Percentiles rank a stretch among this genome's conserved stretches.
phyloP scores from a whole-genome alignment of 2,113 vertebrate genomes.

The Bucco capensis region DNA sequence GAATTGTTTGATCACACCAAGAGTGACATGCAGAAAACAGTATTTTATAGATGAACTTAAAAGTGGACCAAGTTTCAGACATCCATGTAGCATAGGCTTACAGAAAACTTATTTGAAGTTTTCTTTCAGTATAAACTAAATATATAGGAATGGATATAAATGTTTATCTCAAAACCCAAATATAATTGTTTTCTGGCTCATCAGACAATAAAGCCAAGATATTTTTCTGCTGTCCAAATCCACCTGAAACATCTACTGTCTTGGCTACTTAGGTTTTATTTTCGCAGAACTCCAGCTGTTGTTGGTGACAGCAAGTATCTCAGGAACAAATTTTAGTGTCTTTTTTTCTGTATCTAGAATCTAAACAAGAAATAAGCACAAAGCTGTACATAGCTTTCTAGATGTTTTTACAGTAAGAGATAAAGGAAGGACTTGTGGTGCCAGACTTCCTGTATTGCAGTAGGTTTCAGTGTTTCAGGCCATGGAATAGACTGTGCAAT shows the following conservation, averaged over 20 bases:
- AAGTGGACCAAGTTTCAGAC: neutral
- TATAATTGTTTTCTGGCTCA: neutral
- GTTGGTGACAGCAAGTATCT: neutral
- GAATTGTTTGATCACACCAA: neutral
- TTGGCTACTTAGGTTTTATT: neutral
- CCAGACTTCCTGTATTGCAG: slow-evolving; percentile 11
- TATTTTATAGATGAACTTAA: neutral
- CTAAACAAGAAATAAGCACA: neutral
- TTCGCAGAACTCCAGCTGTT: neutral
- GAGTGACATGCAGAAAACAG: neutral
- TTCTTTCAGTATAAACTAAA: neutral
- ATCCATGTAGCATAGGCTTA: neutral
- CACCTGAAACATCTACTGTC: neutral
- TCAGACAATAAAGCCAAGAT: neutral
- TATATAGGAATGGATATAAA: neutral
- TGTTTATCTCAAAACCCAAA: neutral
- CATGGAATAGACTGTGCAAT: neutral
- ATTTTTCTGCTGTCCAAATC: neutral
- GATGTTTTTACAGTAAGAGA: neutral
- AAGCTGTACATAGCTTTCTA: neutral
- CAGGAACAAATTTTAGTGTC: neutral
- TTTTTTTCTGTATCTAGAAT: neutral
- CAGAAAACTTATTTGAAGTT: neutral
- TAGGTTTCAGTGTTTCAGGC: neutral
- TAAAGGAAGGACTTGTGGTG: slow-evolving; percentile 12